Base-by-base conservation (phyloP, 1,140 invertebrate species). In the Caenorhabditis brenneri region DNA sequence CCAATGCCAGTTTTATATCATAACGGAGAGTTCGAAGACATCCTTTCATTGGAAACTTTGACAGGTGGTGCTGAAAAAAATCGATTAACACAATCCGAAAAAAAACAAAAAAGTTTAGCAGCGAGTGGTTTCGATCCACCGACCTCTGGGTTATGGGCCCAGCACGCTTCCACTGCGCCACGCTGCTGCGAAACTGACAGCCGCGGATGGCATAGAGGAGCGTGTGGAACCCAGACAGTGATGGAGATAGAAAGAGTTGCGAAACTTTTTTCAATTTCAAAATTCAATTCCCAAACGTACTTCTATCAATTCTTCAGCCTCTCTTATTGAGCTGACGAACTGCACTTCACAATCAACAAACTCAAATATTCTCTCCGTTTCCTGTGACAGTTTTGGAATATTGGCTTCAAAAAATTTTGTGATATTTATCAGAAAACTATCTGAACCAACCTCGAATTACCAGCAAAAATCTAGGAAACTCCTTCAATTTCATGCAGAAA, bases 61-160 rank as follows among this genome's bases (percentile, higher is more conserved):
- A 27, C 1, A 27, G 22, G 19, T 27, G 7, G 0, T 55, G 24
- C 53, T 55, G 53, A 29, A 29, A 55, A 51, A 51, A 42, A 6
- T 42, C 12, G 12, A 6, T 5, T 42, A 51, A 51, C 42, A 1
- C 42, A 46, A 1, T n/a, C n/a, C n/a, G n/a, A 55, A 55, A 55
- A 55, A 29, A 36, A n/a, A 16, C 24, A 65, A 65, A 74, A 74
- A 42, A 24, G 0, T 74, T 74, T 95, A 95, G 94, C 95, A 95
- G 94, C 95, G 94, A 94, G 94, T 95, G 94, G 95, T 95, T 95
- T 95, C 94, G 95, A 96, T 95, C 95, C 94, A 95, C 94, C 94
- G 95, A 95, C 95, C 95, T 95, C 94, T 95, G 95, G 95, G 95
- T 96, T 96, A 96, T 96, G 95, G 95, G 95, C 95, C 95, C 95